These are phyloP conservation scores for Pithys albifrons DNA, from an alignment of 2,113 vertebrate species.

Conservation along the genomic window DNA sequence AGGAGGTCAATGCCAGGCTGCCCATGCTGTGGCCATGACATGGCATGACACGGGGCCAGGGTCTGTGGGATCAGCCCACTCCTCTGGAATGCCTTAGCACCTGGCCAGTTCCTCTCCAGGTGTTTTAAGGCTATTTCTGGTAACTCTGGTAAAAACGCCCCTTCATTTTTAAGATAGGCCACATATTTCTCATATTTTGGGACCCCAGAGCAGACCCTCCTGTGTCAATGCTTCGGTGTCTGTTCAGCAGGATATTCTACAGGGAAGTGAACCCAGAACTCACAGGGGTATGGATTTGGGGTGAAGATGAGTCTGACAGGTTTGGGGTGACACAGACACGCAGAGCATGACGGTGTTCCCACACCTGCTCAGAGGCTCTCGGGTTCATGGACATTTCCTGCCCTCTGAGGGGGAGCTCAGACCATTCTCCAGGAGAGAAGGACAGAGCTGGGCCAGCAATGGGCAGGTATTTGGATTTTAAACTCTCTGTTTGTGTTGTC, in stretches of 20 bases:
- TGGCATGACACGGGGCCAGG: neutral
- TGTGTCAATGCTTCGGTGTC: neutral
- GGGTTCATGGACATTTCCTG: fast-evolving
- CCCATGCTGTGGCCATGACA: neutral
- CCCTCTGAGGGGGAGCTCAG: neutral
- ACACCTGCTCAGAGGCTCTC: neutral
- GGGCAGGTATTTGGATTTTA: neutral
- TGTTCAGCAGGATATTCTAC: neutral
- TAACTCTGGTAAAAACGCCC: neutral
- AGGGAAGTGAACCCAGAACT: neutral
- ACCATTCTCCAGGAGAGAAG: fast-evolving
- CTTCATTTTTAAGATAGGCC: neutral
- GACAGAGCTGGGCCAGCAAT: neutral
- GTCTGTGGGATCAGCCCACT: fast-evolving
- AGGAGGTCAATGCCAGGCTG: neutral
- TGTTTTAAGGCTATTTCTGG: neutral
- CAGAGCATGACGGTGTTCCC: fast-evolving
- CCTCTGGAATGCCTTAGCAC: neutral
- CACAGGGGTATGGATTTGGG: fast-evolving
- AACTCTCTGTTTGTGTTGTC: no score
- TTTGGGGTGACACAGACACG: no score
- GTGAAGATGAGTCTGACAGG: neutral
- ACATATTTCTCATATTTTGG: neutral
- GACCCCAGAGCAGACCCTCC: fast-evolving
- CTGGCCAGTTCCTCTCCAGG: neutral